A percentile compares a stretch with the other conserved stretches of the same genome.
phyloP scores from a whole-genome alignment of 2,888 invertebrate genomes.

The Physocephala rufipes region DNA sequence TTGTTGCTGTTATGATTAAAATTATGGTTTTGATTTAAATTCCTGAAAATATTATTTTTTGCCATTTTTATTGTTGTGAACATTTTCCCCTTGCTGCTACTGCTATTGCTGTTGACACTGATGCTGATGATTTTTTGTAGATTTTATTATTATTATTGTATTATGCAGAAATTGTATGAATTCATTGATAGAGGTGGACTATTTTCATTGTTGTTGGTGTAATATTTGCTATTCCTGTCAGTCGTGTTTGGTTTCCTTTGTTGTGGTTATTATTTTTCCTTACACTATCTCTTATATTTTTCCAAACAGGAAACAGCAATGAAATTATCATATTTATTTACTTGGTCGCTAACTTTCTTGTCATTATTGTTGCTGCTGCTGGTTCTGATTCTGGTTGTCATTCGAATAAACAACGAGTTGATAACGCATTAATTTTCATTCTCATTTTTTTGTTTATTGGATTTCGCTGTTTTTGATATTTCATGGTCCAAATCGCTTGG shows the following conservation, averaged over 20 bases:
- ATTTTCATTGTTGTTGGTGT: not conserved
- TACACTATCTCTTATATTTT: not conserved
- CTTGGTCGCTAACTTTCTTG: not conserved
- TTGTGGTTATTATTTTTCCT: not conserved
- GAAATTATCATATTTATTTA: not conserved
- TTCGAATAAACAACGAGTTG: conserved; percentile 26
- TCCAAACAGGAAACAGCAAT: not conserved
- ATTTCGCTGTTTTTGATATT: not conserved
- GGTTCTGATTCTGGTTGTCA: not conserved
- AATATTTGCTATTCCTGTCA: conserved; percentile 10
- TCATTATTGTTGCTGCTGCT: conserved; percentile 3
- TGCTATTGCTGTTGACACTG: too few relatives aligned
- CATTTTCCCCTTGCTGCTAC: too few relatives aligned
- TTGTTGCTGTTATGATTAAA: not conserved
- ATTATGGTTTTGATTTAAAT: not conserved
- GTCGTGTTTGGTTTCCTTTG: not conserved
- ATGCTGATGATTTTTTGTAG: too few relatives aligned
- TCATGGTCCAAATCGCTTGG: not conserved
- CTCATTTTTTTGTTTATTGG: too few relatives aligned
- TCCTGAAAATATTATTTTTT: not conserved
- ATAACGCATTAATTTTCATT: not conserved
- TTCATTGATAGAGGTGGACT: too few relatives aligned
- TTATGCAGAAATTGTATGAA: too few relatives aligned
- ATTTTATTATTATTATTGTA: too few relatives aligned
- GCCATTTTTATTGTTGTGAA: not conserved